Evolutionary conservation across 64 coral and sea anemone genomes (phyloP).

Genomic region (Dendrophyllia cribrosa): DNA sequence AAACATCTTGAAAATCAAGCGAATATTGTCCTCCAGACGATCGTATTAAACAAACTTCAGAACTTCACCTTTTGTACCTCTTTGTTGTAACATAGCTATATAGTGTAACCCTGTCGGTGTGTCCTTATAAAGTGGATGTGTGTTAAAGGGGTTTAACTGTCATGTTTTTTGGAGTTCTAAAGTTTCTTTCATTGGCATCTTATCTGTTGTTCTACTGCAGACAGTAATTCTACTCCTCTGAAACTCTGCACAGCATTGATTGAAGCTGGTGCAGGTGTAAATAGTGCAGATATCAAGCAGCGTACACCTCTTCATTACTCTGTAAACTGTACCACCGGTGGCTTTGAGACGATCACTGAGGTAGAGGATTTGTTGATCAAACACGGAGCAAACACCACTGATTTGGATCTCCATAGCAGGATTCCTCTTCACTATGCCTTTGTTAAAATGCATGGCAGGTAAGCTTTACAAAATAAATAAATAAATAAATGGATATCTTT

Average conservation of each 20-base stretch:
- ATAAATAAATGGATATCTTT: no score
- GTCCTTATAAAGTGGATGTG: no score
- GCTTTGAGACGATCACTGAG: constrained; percentile 80
- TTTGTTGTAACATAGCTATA: no score
- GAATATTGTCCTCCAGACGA: no score
- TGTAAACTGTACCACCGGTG: constrained; percentile 81
- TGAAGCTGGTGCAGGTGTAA: constrained; percentile 79
- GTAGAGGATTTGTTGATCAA: constrained; percentile 84
- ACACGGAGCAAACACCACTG: constrained; percentile 61
- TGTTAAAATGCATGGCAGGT: constrained; percentile 72
- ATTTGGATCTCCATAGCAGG: constrained; percentile 59
- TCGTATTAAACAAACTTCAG: no score
- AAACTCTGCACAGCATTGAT: constrained; percentile 65
- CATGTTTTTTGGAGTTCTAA: background rate
- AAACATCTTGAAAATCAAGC: no score
- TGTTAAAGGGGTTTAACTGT: no score
- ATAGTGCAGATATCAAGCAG: constrained; percentile 51
- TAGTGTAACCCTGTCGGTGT: no score
- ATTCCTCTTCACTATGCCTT: constrained; percentile 88
- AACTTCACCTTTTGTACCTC: no score
- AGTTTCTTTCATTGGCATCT: no score
- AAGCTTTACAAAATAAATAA: constrained; percentile 9
- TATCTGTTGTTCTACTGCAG: background rate
- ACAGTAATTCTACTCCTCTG: constrained; percentile 74
- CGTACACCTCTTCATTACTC: constrained; percentile 84